Evolutionary conservation across 1,140 invertebrate genomes (phyloP).

Genomic region (Dreissena polymorpha): DNA sequence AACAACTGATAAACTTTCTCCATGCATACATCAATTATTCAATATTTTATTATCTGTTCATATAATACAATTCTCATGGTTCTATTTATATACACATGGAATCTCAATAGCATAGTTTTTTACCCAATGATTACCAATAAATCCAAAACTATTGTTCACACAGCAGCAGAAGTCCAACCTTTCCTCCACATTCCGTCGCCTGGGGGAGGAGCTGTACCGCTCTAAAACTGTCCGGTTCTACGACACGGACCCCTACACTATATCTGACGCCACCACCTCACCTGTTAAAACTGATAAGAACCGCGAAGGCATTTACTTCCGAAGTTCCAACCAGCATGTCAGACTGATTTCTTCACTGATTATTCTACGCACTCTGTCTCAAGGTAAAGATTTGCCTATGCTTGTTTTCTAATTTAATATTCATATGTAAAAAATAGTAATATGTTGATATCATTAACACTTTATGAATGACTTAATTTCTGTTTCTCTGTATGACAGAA

Average conservation of each 20-base stretch:
- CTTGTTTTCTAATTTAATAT: not conserved
- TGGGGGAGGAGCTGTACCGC: conserved; percentile 78
- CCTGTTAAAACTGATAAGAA: conserved; percentile 65
- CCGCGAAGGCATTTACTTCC: conserved; percentile 72
- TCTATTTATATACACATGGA: too few species aligned
- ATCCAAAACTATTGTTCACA: not conserved
- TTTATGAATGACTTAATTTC: not conserved
- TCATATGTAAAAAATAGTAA: not conserved
- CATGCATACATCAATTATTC: not conserved
- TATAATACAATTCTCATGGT: too few species aligned
- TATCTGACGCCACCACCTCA: conserved; percentile 41
- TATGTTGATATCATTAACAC: too few species aligned
- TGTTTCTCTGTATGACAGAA: not conserved
- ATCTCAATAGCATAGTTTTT: too few species aligned
- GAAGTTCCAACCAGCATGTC: conserved; percentile 73
- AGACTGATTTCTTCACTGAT: conserved; percentile 74
- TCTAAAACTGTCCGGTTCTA: conserved; percentile 63
- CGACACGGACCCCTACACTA: conserved; percentile 49
- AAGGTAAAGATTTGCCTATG: conserved; percentile 64
- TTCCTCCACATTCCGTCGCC: conserved; percentile 73
- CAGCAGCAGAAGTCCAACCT: conserved; percentile 72
- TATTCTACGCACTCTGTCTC: conserved; percentile 76
- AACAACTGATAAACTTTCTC: not conserved
- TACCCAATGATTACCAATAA: too few species aligned
- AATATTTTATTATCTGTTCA: too few species aligned